These are phyloP conservation scores for Eptatretus burgeri DNA, from an alignment of 2,113 vertebrate species.

Conservation along the genomic window DNA sequence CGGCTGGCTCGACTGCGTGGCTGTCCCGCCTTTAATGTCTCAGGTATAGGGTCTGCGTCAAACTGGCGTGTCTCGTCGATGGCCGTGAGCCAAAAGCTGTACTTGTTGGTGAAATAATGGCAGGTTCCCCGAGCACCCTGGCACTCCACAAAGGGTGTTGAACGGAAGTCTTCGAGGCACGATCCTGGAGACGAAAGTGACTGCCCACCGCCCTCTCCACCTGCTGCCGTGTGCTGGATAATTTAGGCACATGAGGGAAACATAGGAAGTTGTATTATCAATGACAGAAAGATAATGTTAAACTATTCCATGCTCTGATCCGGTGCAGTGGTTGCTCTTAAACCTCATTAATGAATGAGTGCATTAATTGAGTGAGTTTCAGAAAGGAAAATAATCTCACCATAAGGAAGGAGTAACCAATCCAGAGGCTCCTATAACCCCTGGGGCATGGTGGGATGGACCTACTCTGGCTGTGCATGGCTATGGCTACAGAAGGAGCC, in stretches of 20 bases:
- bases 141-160: constrained; percentile 78
- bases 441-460: constrained; percentile 59
- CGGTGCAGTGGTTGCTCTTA: no score
- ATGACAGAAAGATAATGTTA: no score
- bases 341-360: no score
- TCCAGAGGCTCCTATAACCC: constrained; percentile 90
- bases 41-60: constrained; percentile 28
- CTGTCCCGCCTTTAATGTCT: constrained; percentile 75
- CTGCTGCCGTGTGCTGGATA: constrained; percentile 59
- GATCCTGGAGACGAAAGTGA: constrained; percentile 74
- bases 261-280: no score
- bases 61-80: constrained; percentile 26
- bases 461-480: constrained; percentile 69
- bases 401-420: constrained; percentile 94
- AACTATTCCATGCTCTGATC: no score
- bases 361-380: no score
- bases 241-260: background rate
- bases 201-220: constrained; percentile 73
- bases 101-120: constrained; percentile 82
- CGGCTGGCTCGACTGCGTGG: constrained; percentile 68
- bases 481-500: constrained; percentile 67
- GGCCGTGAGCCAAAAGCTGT: constrained; percentile 87
- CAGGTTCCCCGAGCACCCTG: constrained; percentile 70
- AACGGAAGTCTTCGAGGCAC: constrained; percentile 85
- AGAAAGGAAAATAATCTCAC: constrained; percentile 17